Conservation (phyloP, 2,113 vertebrate genomes). For the Hypomesus transpacificus region DNA sequence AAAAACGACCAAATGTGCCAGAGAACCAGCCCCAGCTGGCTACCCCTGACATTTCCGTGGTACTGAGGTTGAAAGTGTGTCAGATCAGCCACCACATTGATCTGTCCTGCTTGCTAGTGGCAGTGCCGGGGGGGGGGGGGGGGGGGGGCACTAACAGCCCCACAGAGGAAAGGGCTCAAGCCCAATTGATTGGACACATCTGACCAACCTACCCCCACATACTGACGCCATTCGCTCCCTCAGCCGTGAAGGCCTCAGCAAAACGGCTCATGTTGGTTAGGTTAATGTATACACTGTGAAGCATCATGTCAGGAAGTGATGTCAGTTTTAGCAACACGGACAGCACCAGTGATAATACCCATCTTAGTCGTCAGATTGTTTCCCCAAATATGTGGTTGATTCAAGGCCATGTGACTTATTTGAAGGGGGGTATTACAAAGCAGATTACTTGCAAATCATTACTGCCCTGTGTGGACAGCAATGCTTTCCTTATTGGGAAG, state of each 20-base stretch:
- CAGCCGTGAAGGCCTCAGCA: conserved; percentile 11
- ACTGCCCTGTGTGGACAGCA: no score
- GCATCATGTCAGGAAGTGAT: not conserved
- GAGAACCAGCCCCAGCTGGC: not conserved
- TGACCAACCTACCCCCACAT: conserved; percentile 11
- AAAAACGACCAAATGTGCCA: conserved; percentile 2
- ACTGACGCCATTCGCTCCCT: not conserved
- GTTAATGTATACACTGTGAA: not conserved
- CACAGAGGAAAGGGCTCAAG: conserved; percentile 26
- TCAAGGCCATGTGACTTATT: no score
- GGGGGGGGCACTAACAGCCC: conserved; percentile 34
- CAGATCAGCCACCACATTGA: conserved; percentile 32
- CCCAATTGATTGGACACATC: conserved; percentile 35
- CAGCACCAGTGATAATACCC: not conserved
- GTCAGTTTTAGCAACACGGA: not conserved
- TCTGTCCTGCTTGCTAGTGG: conserved; percentile 23
- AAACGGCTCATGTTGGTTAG: no score
- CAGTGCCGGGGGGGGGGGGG: conserved; percentile 1
- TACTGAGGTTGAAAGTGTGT: conserved; percentile 17
- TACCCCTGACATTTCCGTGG: not conserved
- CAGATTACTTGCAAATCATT: no score
- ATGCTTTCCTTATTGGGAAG: no score
- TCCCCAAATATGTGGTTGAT: no score
- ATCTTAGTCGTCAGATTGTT: no score
- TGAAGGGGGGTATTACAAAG: no score